phyloP scores from a whole-genome alignment of 2,888 invertebrate genomes.

The Macrosiphum euphorbiae region DNA sequence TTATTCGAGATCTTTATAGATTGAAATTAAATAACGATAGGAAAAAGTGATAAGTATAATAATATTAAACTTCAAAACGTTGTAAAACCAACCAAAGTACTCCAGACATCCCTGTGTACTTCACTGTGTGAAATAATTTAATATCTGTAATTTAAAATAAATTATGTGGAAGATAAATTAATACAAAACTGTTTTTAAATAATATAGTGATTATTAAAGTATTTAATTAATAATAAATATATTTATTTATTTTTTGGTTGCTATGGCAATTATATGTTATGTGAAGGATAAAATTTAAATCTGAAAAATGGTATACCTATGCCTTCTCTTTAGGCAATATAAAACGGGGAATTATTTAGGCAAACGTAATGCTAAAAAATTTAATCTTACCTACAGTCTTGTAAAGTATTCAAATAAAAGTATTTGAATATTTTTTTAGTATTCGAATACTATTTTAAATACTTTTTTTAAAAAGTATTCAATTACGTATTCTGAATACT shows the following conservation, averaged over 20 bases:
- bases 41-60: neutral
- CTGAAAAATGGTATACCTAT: neutral
- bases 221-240: neutral
- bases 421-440: too few relatives aligned
- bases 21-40: neutral
- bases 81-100: neutral
- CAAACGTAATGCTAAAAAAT: neutral
- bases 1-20: neutral
- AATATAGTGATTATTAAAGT: neutral
- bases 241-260: neutral
- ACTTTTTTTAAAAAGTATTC: too few relatives aligned
- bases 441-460: too few relatives aligned
- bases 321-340: neutral
- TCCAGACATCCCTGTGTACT: neutral
- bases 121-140: neutral
- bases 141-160: neutral
- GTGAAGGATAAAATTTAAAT: neutral
- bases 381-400: too few relatives aligned
- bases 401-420: too few relatives aligned
- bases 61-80: neutral
- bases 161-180: neutral
- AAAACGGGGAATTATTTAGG: too few relatives aligned
- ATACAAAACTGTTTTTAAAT: neutral
- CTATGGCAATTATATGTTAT: neutral
- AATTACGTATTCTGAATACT: too few relatives aligned